These are phyloP conservation scores for Prochilodus magdalenae DNA, from an alignment of 2,113 vertebrate species.

Conservation along the genomic window DNA sequence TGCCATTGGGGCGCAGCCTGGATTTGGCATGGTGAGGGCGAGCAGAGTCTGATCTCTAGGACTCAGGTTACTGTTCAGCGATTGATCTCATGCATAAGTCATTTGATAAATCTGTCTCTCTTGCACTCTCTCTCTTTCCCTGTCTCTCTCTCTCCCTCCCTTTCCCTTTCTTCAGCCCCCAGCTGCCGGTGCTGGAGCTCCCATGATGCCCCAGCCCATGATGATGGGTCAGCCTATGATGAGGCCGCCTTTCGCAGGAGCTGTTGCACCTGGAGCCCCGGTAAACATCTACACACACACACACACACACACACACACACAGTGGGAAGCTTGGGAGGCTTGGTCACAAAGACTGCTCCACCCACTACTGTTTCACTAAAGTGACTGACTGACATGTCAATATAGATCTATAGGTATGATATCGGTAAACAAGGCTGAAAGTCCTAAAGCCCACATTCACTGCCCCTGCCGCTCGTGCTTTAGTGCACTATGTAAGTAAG, in stretches of 20 bases:
- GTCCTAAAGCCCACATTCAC: too few species aligned
- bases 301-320: background rate
- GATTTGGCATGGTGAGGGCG: slow-evolving; percentile 90
- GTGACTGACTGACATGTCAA: too few species aligned
- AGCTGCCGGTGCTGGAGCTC: slow-evolving; percentile 83
- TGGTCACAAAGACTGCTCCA: too few species aligned
- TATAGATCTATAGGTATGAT: too few species aligned
- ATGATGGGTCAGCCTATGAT: slow-evolving; percentile 97
- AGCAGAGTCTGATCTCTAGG: background rate
- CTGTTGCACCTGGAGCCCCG: slow-evolving; percentile 84
- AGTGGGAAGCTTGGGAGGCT: too few species aligned
- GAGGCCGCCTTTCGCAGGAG: slow-evolving; percentile 88
- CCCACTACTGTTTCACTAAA: too few species aligned
- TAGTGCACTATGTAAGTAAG: too few species aligned
- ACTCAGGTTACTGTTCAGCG: background rate
- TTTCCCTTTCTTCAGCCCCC: slow-evolving; percentile 76
- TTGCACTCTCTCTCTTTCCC: background rate
- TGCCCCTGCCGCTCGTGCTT: too few species aligned
- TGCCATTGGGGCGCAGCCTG: slow-evolving; percentile 82
- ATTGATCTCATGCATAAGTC: background rate
- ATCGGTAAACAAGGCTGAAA: too few species aligned
- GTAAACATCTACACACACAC: slow-evolving; percentile 69
- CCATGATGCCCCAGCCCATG: slow-evolving; percentile 90
- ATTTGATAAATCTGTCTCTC: too few species aligned
- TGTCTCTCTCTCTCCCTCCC: background rate